phyloP scores from a whole-genome alignment of 1,140 invertebrate genomes.

The Drosophila paulistorum region DNA sequence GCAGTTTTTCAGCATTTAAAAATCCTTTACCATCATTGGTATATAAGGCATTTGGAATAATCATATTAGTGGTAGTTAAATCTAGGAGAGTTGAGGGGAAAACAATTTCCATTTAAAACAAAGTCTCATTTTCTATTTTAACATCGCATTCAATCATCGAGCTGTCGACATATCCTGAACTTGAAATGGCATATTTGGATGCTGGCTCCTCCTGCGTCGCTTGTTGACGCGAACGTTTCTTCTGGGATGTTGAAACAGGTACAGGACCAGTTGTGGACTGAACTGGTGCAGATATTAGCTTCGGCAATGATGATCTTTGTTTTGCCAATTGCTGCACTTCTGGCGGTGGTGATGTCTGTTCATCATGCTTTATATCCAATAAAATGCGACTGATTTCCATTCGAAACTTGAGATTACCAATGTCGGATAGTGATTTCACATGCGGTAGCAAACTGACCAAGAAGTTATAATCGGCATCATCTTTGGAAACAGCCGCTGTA shows the following conservation, averaged over 20 bases:
- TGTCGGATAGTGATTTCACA: slow-evolving; percentile 55
- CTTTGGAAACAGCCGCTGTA: slow-evolving; percentile 22
- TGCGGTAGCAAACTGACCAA: slow-evolving; percentile 64
- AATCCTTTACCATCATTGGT: neutral
- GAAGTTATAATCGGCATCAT: slow-evolving; percentile 66
- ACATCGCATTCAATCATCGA: slow-evolving; percentile 66
- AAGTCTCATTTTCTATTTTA: slow-evolving; percentile 66
- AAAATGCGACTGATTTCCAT: slow-evolving; percentile 57
- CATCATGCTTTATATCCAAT: slow-evolving; percentile 57
- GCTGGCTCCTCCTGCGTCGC: neutral
- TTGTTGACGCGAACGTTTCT: neutral
- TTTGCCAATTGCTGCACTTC: neutral
- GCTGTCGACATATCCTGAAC: slow-evolving; percentile 35
- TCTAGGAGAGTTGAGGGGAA: neutral
- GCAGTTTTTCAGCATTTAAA: neutral
- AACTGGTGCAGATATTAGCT: slow-evolving; percentile 38
- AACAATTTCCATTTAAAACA: slow-evolving; percentile 11
- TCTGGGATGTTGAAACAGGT: neutral
- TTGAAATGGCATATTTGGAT: slow-evolving; percentile 14
- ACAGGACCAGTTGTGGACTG: neutral
- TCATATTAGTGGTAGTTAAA: slow-evolving; percentile 15
- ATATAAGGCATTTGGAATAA: neutral
- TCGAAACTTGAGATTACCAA: slow-evolving; percentile 63
- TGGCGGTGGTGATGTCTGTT: slow-evolving; percentile 8
- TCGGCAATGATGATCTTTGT: slow-evolving; percentile 22